Conservation (phyloP, 2,888 invertebrate genomes). For the Iphiclides podalirius region DNA sequence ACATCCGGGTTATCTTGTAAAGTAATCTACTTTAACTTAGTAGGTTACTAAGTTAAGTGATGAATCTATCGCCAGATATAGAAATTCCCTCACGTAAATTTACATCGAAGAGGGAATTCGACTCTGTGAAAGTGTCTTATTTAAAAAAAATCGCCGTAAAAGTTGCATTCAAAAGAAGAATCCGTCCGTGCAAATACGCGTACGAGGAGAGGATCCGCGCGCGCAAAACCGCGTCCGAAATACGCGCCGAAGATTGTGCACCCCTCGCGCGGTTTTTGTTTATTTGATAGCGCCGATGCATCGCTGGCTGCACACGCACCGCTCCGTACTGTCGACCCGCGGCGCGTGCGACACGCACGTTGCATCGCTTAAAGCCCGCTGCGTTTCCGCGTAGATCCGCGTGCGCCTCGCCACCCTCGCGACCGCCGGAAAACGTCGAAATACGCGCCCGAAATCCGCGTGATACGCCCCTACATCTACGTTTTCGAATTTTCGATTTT, state of each 20-base stretch:
- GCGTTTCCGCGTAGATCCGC: conserved; percentile 31
- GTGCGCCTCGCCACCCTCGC: conserved; percentile 36
- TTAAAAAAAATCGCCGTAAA: no score
- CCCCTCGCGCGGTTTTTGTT: conserved; percentile 68
- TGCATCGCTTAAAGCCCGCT: conserved; percentile 40
- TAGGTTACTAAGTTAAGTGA: no score
- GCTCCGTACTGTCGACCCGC: conserved; percentile 57
- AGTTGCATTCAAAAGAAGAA: no score
- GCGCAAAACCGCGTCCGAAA: not conserved
- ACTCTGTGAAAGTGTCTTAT: no score
- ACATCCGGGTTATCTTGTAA: no score
- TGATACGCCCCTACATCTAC: not conserved
- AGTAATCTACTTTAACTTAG: no score
- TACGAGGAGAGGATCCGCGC: no score
- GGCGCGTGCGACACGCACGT: conserved; percentile 69
- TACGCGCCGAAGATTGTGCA: conserved; percentile 49
- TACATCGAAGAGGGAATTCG: no score
- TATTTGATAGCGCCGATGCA: conserved; percentile 72
- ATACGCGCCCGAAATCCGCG: not conserved
- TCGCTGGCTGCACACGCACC: conserved; percentile 66
- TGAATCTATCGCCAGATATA: no score
- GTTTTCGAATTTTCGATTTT: not conserved
- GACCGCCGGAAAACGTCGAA: conserved; percentile 26
- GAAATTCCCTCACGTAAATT: no score
- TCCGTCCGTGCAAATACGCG: no score